Evolutionary conservation across 2,113 vertebrate genomes (phyloP).

Genomic region (Rhabdornis inornatus): DNA sequence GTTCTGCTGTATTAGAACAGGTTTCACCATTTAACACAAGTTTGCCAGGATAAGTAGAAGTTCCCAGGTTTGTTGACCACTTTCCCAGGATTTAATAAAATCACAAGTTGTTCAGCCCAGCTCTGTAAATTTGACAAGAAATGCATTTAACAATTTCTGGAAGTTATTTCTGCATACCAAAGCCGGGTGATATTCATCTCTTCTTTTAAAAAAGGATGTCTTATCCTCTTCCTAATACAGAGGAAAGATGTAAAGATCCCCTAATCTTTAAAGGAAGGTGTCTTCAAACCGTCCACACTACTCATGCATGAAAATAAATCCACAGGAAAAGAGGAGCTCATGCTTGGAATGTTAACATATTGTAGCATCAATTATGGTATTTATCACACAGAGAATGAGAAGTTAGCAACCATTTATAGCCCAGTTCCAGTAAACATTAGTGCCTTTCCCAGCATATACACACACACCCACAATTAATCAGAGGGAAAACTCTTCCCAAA

Average conservation of each 20-base stretch:
- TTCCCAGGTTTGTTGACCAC: background rate
- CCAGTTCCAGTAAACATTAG: constrained; percentile 46
- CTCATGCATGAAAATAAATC: background rate
- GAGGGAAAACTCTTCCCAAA: background rate
- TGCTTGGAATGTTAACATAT: constrained; percentile 11
- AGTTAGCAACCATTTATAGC: constrained; percentile 41
- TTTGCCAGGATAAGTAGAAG: background rate
- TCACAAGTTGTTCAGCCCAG: background rate
- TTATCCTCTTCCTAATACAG: background rate
- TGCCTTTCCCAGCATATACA: constrained; percentile 40
- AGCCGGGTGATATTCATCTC: background rate
- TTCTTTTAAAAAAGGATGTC: background rate
- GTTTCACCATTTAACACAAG: background rate
- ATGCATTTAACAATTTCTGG: background rate
- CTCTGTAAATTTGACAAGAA: background rate
- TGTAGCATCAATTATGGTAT: constrained; percentile 36
- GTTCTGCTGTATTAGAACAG: background rate
- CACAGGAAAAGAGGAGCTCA: background rate
- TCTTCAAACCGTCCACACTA: background rate
- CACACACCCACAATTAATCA: constrained; percentile 43
- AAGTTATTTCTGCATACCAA: constrained; percentile 3
- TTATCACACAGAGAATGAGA: background rate
- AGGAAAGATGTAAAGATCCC: background rate
- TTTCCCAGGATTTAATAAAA: background rate
- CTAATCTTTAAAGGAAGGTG: background rate